A percentile compares a stretch with the other conserved stretches of the same genome.
Conservation (phyloP, 1,140 invertebrate genomes). For the Globodera rostochiensis region DNA sequence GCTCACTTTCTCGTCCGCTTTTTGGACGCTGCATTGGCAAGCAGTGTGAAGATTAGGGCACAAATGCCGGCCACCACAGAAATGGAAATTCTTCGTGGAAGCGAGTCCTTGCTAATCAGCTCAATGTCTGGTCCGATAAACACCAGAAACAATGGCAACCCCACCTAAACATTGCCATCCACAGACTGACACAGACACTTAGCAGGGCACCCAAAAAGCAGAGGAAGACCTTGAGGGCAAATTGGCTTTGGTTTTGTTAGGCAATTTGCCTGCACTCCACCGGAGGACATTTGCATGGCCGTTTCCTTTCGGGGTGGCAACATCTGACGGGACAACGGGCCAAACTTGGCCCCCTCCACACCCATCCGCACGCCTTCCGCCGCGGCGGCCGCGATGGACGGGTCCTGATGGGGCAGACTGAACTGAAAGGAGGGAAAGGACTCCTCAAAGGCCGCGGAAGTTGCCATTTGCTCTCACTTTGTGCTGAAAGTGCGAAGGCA, state of each 20-base stretch:
- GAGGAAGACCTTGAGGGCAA: constrained; percentile 10
- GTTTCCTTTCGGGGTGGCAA: constrained; percentile 20
- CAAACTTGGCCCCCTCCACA: neutral
- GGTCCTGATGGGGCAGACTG: constrained; percentile 12
- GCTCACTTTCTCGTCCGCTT: constrained; percentile 10
- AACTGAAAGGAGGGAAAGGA: constrained; percentile 7
- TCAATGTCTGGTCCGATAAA: neutral
- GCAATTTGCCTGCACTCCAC: constrained; percentile 19
- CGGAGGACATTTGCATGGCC: constrained; percentile 13
- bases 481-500: neutral
- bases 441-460: neutral
- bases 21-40: constrained; percentile 21
- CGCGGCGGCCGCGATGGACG: constrained; percentile 18
- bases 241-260: neutral
- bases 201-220: constrained; percentile 19
- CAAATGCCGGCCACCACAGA: constrained; percentile 19
- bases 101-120: neutral
- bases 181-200: constrained; percentile 26
- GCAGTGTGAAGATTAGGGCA: constrained; percentile 22
- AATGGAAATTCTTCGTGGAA: constrained; percentile 15
- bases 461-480: neutral
- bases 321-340: neutral
- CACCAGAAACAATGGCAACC: neutral
- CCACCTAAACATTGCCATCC: constrained; percentile 31
- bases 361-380: constrained; percentile 17